Conservation (phyloP, 2,113 vertebrate species). For the Brienomyrus brachyistius region DNA sequence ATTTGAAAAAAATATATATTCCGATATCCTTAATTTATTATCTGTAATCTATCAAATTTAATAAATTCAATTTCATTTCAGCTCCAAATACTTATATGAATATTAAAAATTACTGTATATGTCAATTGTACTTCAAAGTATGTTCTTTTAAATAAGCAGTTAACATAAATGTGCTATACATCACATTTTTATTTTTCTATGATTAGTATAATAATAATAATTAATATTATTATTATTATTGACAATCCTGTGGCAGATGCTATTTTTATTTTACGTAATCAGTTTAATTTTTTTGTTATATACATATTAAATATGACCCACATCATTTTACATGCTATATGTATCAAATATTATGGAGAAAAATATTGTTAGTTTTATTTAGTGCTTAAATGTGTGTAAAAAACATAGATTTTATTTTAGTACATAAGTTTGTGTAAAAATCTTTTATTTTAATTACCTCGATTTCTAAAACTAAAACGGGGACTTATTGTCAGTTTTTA, state of each 20-base stretch:
- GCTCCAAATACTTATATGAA: background rate
- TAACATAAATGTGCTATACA: background rate
- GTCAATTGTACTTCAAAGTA: background rate
- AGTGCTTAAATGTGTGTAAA: background rate
- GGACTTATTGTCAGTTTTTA: background rate
- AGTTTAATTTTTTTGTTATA: background rate
- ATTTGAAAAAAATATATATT: background rate
- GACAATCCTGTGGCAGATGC: background rate
- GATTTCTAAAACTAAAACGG: background rate
- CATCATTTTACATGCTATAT: background rate
- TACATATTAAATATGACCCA: background rate
- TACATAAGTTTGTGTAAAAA: background rate
- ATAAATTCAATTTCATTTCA: background rate
- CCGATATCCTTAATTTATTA: background rate
- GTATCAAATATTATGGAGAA: background rate
- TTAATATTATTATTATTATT: background rate
- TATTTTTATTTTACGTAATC: background rate
- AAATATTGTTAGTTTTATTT: background rate
- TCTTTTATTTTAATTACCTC: background rate
- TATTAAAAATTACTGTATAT: background rate
- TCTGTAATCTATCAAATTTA: background rate
- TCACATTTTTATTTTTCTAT: background rate
- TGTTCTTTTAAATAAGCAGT: background rate
- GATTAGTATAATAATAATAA: background rate
- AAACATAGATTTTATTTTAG: background rate